phyloP scores from a whole-genome alignment of 2,113 vertebrate species.

The Psophia crepitans region DNA sequence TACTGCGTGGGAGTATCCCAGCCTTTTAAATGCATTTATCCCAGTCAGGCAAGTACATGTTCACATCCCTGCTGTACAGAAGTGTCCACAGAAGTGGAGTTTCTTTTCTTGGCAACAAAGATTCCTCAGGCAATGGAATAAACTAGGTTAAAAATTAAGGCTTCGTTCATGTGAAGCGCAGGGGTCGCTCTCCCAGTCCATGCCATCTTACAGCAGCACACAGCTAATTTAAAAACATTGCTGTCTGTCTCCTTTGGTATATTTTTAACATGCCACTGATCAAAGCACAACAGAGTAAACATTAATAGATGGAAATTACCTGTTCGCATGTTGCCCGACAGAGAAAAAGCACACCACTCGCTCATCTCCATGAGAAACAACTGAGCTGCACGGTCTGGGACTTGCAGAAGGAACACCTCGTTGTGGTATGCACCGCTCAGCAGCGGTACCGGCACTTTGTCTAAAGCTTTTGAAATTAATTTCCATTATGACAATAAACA shows the following conservation, averaged over 20 bases:
- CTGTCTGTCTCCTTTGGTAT: not conserved
- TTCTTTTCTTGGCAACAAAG: not conserved
- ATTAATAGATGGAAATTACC: not conserved
- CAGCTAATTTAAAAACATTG: not conserved
- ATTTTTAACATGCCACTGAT: not conserved
- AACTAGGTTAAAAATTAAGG: not conserved
- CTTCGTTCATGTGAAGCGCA: not conserved
- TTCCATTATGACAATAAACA: slow-evolving; percentile 6
- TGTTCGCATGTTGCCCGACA: not conserved
- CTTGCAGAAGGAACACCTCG: not conserved
- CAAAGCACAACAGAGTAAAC: not conserved
- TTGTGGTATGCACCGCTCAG: rapidly evolving
- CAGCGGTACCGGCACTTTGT: not conserved
- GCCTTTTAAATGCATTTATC: not conserved
- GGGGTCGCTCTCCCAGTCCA: not conserved
- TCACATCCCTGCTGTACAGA: not conserved
- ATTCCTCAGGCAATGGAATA: not conserved
- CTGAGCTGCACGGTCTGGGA: not conserved
- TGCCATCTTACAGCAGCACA: not conserved
- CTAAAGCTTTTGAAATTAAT: not conserved
- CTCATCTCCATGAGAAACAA: not conserved
- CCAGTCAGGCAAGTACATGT: not conserved
- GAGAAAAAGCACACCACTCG: not conserved
- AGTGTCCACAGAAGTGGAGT: rapidly evolving
- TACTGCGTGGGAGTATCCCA: not conserved